Evolutionary conservation across 2,113 vertebrate genomes (phyloP), one percentile per base, ranked within the genome.

Genomic region (Petromus typicus): DNA sequence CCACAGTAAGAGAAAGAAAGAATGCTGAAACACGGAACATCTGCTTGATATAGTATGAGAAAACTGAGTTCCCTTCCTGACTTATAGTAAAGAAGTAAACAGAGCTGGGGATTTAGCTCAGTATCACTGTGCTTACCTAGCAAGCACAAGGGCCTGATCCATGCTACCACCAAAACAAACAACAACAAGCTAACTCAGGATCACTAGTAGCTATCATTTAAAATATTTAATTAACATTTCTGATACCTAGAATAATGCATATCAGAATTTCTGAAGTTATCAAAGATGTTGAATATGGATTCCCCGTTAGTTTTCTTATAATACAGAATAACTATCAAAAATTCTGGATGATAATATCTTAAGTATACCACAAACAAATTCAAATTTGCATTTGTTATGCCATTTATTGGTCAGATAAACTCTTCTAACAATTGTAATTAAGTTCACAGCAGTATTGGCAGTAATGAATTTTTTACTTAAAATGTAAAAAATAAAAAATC

Each of bases 1-100:
- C 5, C 51, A 7, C 3, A 32, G 57, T 27, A n/a, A 1, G n/a
- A n/a, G n/a, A n/a, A 2, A 96, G 14, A 51, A 23, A 30, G 25
- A 92, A 1, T 18, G 27, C 14, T 8, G 7, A 67, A 7, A 1
- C n/a, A 4, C 13, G 5, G 5, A 14, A 12, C 14, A 6, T 12
- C 32, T 6, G 9, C 37, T 27, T 25, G 25, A 18, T 22, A 6
- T 12, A 56, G 14, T 61, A 13, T 56, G 32, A 45, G 48, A 80
- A 80, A 14, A 37, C 3, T 30, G 2, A 22, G 1, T 12, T 85
- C n/a, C n/a, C n/a, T n/a, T n/a, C n/a, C n/a, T 84, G 25, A 82
- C 27, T 40, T 16, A 4, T 64, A 2, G 17, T 30, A 57, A 57
- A 23, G 1, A 45, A 43, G 1, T 45, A 51, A 51, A 51, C 48